A percentile compares a stretch with the other conserved stretches of the same genome.
Conservation (phyloP, 2,888 invertebrate genomes). For the Noctua comes region DNA sequence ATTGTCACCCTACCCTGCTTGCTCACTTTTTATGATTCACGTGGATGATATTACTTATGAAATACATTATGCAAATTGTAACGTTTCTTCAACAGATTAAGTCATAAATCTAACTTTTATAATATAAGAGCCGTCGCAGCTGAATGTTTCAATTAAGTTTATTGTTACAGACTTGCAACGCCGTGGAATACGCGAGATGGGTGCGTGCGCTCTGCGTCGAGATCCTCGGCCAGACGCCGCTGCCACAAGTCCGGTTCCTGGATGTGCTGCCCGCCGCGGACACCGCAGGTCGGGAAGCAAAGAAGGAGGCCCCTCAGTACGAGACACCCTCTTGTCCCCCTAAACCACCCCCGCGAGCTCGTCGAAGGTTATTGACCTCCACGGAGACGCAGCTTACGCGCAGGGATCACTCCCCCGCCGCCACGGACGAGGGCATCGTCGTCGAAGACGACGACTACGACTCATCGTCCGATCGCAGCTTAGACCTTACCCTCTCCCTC, state of each 20-base stretch:
- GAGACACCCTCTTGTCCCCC: conserved; percentile 83
- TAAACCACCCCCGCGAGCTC: conserved; percentile 86
- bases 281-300: conserved; percentile 83
- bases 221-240: conserved; percentile 93
- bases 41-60: conserved; percentile 37
- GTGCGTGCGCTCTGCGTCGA: conserved; percentile 94
- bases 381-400: conserved; percentile 83
- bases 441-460: conserved; percentile 90
- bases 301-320: conserved; percentile 80
- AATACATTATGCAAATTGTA: conserved; percentile 63
- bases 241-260: conserved; percentile 93
- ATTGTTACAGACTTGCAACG: conserved; percentile 92
- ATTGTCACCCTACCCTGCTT: conserved; percentile 71
- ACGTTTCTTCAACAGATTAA: conserved; percentile 69
- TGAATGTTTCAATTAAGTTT: conserved; percentile 66
- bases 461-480: conserved; percentile 90
- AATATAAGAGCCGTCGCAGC: conserved; percentile 35
- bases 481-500: conserved; percentile 88
- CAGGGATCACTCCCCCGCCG: conserved; percentile 87
- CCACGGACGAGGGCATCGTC: conserved; percentile 89
- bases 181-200: conserved; percentile 93
- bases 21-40: conserved; percentile 53
- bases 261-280: conserved; percentile 92
- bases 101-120: conserved; percentile 71
- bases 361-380: conserved; percentile 83